phyloP scores from a whole-genome alignment of 2,888 invertebrate genomes.

The Conomelus anceps region DNA sequence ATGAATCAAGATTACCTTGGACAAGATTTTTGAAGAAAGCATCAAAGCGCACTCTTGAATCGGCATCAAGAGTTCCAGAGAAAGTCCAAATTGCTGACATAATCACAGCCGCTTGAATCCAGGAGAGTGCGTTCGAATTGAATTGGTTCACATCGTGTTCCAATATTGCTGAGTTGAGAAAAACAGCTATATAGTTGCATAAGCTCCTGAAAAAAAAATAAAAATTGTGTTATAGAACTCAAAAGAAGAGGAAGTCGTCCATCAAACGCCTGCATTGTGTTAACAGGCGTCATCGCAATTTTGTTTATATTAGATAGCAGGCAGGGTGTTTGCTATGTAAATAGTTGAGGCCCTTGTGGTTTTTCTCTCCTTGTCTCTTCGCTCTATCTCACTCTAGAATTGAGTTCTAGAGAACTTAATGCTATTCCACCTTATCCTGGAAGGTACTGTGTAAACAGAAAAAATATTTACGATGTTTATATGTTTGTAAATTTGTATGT shows the following conservation, averaged over 20 bases:
- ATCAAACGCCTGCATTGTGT: too few species aligned
- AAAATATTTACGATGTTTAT: too few species aligned
- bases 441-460: too few species aligned
- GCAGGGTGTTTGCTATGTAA: too few species aligned
- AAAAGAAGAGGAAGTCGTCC: not conserved
- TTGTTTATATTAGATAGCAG: too few species aligned
- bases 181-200: not conserved
- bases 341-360: too few species aligned
- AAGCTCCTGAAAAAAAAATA: not conserved
- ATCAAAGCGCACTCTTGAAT: constrained; percentile 57
- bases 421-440: too few species aligned
- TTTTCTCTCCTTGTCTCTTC: too few species aligned
- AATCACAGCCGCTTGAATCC: constrained; percentile 71
- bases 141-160: not conserved
- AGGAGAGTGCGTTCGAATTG: constrained; percentile 40
- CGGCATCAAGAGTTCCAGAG: constrained; percentile 68
- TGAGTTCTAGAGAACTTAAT: too few species aligned
- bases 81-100: constrained; percentile 76
- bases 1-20: constrained; percentile 31
- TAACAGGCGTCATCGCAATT: too few species aligned
- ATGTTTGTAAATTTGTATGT: too few species aligned
- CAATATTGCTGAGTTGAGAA: constrained; percentile 45
- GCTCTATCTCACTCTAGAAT: too few species aligned
- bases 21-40: constrained; percentile 41
- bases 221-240: not conserved